Evolutionary conservation across 2,888 invertebrate species (phyloP).

Genomic region (Clivina fossor): DNA sequence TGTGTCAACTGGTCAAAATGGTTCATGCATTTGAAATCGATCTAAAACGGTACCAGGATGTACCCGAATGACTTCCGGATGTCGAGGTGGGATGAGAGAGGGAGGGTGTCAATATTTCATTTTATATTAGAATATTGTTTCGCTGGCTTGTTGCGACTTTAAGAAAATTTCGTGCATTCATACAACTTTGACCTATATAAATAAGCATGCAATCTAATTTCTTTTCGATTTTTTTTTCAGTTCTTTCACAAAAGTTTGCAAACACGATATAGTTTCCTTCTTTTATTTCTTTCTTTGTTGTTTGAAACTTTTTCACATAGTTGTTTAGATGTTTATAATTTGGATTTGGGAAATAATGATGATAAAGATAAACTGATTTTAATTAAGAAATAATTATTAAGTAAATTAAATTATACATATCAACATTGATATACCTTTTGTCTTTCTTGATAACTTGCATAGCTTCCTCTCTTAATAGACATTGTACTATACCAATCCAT

Average conservation of each 20-base stretch:
- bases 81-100: no score
- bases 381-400: not conserved
- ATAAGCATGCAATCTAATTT: no score
- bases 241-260: no score
- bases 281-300: not conserved
- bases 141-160: no score
- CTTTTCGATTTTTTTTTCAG: no score
- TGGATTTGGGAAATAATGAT: not conserved
- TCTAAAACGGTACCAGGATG: slow-evolving; percentile 22
- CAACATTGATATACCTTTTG: slow-evolving; percentile 43
- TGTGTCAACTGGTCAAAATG: slow-evolving; percentile 24
- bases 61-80: no score
- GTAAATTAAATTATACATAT: slow-evolving; percentile 29
- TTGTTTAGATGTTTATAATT: not conserved
- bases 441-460: slow-evolving; percentile 37
- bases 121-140: slow-evolving; percentile 24
- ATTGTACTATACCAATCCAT: slow-evolving; percentile 41
- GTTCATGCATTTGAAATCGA: slow-evolving; percentile 20
- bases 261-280: not conserved
- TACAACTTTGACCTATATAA: no score
- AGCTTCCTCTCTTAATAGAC: slow-evolving; percentile 41
- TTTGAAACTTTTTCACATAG: not conserved
- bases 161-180: no score
- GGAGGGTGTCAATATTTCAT: slow-evolving; percentile 24
- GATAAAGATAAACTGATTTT: not conserved